Base-by-base conservation (phyloP, 2,888 invertebrate genomes). In the Agrenia bidenticulata region DNA sequence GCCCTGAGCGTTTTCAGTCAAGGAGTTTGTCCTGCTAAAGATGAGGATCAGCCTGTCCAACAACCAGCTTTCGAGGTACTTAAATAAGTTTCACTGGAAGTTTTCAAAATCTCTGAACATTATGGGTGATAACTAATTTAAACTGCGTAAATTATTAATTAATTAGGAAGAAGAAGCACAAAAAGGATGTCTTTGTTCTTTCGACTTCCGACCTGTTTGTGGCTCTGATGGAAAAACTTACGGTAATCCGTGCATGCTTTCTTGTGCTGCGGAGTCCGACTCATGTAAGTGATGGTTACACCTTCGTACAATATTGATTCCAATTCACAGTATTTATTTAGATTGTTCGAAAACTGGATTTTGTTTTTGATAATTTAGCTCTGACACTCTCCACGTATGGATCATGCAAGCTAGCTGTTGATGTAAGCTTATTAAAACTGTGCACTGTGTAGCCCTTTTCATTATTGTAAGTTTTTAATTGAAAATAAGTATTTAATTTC, bases 211-310 rank as follows among this genome's bases (percentile, higher is more conserved):
- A 4, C 56, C 56, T 2, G 56, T 57, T 17, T 57, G 56, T 57
- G 56, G 39, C 7, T n/a, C 49, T n/a, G 49, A 49, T 49, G 49
- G 49, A n/a, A 49, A 55, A 17, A 55, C 55, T 9, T 55, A 55
- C 26, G 55, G 55, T 5, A 55, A 55, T 55, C 21, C 26, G 5
- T 55, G 55, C 37, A 27, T n/a, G 21, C 32, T 55, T 9, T 17
- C 9, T 55, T 55, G 55, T 55, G 55, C 7, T 4, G 7, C 17
- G 32, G 5, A 26, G 17, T 4, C 21, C 7, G 32, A 55, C 17
- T 37, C 27, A 55, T 17, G 55, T 55, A 32, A 21, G 21, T 21
- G 9, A n/a, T n/a, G n/a, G n/a, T n/a, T n/a, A n/a, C n/a, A n/a
- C n/a, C n/a, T n/a, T n/a, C n/a, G n/a, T n/a, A n/a, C n/a, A n/a